Evolutionary conservation across 2,797 vertebrate genomes (phyloP), one percentile per base, ranked within the genome.

Genomic region (Danio tinwini): DNA sequence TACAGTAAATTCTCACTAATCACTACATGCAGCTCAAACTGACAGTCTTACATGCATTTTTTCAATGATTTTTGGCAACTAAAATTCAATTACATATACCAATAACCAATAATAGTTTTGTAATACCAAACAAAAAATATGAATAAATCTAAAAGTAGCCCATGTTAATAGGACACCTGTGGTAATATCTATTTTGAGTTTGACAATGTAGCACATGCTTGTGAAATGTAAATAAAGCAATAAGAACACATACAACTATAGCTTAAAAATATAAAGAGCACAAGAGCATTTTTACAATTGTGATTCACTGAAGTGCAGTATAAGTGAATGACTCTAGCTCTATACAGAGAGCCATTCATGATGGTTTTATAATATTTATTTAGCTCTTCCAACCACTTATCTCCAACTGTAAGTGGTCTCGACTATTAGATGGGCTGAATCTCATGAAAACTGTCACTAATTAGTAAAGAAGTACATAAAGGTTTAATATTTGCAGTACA

Each of bases 351-450:
- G 17, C 9, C 39, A 64, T 55, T 55, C 14, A 76, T 65, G 49
- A 55, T 8, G n/a, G 17, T 17, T 53, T 63, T 72, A 53, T 78
- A 16, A 50, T 63, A 49, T 52, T 62, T 70, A n/a, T 47, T 79
- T 49, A 59, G 40, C 59, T 59, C 13, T 68, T 19, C 9, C 45
- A 69, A 5, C 12, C 59, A 59, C 29, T 16, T 16, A 29, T 58
- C 40, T 37, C 16, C 49, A 52, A 58, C 16, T 14, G 21, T 37
- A 45, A 55, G 49, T 55, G 17, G 44, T 53, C 42, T 73, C 59
- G 55, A 37, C 70, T 73, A 47, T 73, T 59, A 73, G 42, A 59
- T 59, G 7, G 42, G 9, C 14, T 61, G 16, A 61, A 74, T 49
- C 21, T 52, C 49, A 11, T 52, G 21, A 37, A 59, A 73, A 47